These are phyloP conservation scores for Trochalopteron elliotii DNA, from an alignment of 2,113 vertebrate genomes.

Conservation along the genomic window DNA sequence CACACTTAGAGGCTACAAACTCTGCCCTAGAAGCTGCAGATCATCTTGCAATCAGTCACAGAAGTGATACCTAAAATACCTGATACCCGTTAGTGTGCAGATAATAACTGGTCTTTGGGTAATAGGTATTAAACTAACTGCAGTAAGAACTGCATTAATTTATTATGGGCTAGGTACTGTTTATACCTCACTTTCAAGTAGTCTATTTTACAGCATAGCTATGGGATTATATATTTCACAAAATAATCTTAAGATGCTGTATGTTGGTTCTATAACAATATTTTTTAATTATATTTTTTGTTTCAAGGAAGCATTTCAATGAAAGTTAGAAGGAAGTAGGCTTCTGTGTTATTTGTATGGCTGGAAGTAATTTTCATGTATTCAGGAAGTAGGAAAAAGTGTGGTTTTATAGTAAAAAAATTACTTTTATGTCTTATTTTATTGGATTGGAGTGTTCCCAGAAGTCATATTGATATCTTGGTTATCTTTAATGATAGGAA, in stretches of 20 bases:
- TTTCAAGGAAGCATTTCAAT: neutral
- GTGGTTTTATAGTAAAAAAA: neutral
- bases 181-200: neutral
- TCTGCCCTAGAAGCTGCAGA: neutral
- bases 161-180: neutral
- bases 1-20: neutral
- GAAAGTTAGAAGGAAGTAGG: neutral
- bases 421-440: neutral
- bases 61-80: neutral
- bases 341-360: neutral
- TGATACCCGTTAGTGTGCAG: neutral
- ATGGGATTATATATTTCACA: neutral
- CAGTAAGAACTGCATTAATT: neutral
- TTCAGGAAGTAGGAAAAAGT: neutral
- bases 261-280: neutral
- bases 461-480: neutral
- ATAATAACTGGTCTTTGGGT: neutral
- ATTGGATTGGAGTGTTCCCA: neutral
- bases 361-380: neutral
- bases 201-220: neutral
- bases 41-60: neutral
- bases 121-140: neutral
- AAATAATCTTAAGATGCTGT: neutral
- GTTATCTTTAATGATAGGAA: neutral
- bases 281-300: no score